These are phyloP conservation scores for Rhegmatorhina hoffmannsi DNA, from an alignment of 2,113 vertebrate genomes.

Conservation along the genomic window DNA sequence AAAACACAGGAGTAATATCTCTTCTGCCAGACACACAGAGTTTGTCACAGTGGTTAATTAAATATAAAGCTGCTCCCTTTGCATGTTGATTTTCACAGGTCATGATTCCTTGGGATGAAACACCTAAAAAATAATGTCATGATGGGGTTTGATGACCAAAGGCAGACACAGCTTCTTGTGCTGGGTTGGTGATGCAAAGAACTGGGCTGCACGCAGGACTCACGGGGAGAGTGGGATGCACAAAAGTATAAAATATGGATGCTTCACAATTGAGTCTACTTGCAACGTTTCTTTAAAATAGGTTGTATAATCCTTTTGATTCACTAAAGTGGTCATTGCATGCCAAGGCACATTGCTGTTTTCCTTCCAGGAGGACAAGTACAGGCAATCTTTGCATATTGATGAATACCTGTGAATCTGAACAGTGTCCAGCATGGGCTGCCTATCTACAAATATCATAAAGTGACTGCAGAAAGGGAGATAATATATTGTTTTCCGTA, in stretches of 20 bases:
- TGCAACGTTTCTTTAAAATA: not conserved
- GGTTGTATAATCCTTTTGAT: not conserved
- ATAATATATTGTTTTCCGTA: not conserved
- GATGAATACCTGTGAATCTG: not conserved
- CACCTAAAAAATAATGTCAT: not conserved
- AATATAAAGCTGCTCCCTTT: not conserved
- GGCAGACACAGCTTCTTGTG: not conserved
- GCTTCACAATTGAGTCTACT: not conserved
- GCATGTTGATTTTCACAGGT: not conserved
- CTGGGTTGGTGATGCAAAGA: not conserved
- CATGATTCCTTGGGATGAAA: not conserved
- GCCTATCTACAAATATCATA: not conserved
- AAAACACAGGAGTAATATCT: not conserved
- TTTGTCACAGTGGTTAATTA: not conserved
- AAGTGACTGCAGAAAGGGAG: not conserved
- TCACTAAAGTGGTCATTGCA: not conserved
- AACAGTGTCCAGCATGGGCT: not conserved
- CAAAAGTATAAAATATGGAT: not conserved
- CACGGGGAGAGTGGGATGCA: not conserved
- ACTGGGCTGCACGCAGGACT: accelerated
- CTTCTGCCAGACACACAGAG: not conserved
- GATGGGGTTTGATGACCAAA: not conserved
- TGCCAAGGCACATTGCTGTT: not conserved
- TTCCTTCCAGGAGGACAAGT: not conserved
- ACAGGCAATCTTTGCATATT: not conserved